Conservation (phyloP, 2,888 invertebrate species). For the Drosophila eohydei region DNA sequence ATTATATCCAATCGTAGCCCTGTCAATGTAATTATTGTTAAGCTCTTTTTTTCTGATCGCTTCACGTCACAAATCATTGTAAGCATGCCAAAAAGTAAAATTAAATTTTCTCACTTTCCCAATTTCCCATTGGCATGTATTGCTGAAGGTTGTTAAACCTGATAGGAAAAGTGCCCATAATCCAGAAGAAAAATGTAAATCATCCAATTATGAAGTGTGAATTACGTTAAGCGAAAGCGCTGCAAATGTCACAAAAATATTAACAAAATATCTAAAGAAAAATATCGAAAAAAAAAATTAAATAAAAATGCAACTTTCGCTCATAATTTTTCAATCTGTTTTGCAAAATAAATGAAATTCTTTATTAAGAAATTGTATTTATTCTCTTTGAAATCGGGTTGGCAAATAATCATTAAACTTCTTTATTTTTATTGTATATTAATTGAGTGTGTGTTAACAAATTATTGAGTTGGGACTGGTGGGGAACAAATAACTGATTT, state of each 20-base stretch:
- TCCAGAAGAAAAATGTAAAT: constrained; percentile 7
- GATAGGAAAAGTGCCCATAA: not conserved
- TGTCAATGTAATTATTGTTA: constrained; percentile 55
- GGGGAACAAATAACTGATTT: not conserved
- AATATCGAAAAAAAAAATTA: constrained; percentile 8
- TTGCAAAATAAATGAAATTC: constrained; percentile 53
- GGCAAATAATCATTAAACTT: constrained; percentile 29
- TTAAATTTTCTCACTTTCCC: constrained; percentile 3
- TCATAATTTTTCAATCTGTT: constrained; percentile 32
- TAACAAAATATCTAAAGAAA: constrained; percentile 1
- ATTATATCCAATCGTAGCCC: constrained; percentile 51
- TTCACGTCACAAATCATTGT: constrained; percentile 47
- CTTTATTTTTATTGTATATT: constrained; percentile 2
- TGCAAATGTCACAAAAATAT: constrained; percentile 12
- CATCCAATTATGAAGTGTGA: constrained; percentile 28
- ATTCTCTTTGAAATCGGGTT: constrained; percentile 10
- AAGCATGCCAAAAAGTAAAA: constrained; percentile 34
- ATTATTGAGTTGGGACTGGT: not conserved
- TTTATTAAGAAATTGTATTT: constrained; percentile 57
- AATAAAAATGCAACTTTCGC: constrained; percentile 33
- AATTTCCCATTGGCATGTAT: constrained; percentile 25
- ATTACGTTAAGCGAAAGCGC: constrained; percentile 40
- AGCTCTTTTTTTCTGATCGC: constrained; percentile 26
- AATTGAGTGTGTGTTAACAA: not conserved
- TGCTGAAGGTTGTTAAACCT: not conserved